Conservation (phyloP, 1,140 invertebrate genomes). For the Sminthurides bifidus region DNA sequence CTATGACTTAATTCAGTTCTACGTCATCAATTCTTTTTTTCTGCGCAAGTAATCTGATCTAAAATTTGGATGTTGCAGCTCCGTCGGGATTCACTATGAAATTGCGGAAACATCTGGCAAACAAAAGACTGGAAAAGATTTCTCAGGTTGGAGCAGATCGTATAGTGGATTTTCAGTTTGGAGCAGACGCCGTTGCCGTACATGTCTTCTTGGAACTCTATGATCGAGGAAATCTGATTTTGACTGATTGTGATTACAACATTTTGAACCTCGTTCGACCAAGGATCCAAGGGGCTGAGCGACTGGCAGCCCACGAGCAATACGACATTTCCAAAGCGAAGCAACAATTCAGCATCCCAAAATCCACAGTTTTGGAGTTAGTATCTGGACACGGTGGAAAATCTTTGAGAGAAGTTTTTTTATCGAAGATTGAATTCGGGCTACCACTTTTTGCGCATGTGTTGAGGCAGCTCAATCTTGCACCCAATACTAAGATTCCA, state of each 20-base stretch:
- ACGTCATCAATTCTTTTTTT: slow-evolving; percentile 6
- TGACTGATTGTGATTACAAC: slow-evolving; percentile 81
- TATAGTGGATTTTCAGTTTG: slow-evolving; percentile 88
- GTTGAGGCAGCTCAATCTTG: slow-evolving; percentile 9
- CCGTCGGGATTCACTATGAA: slow-evolving; percentile 41
- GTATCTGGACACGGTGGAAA: slow-evolving; percentile 12
- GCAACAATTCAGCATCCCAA: slow-evolving; percentile 20
- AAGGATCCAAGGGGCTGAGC: slow-evolving; percentile 83
- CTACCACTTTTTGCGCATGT: slow-evolving; percentile 28
- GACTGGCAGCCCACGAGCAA: slow-evolving; percentile 40
- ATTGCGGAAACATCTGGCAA: slow-evolving; percentile 93
- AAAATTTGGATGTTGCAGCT: slow-evolving; percentile 13
- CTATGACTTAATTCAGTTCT: background rate
- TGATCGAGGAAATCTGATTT: slow-evolving; percentile 89
- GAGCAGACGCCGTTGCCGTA: slow-evolving; percentile 82
- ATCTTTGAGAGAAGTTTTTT: slow-evolving; percentile 23
- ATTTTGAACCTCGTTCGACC: slow-evolving; percentile 90
- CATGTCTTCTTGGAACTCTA: slow-evolving; percentile 95
- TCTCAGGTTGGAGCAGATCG: slow-evolving; percentile 77
- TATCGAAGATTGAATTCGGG: slow-evolving; percentile 28
- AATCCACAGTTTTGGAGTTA: slow-evolving; percentile 4
- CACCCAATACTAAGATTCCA: slow-evolving; percentile 20
- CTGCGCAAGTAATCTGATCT: background rate
- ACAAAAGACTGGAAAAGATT: slow-evolving; percentile 80
- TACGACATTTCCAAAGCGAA: slow-evolving; percentile 40